Base-by-base conservation (phyloP, 1,140 invertebrate genomes). In the Drosophila chauvacae region DNA sequence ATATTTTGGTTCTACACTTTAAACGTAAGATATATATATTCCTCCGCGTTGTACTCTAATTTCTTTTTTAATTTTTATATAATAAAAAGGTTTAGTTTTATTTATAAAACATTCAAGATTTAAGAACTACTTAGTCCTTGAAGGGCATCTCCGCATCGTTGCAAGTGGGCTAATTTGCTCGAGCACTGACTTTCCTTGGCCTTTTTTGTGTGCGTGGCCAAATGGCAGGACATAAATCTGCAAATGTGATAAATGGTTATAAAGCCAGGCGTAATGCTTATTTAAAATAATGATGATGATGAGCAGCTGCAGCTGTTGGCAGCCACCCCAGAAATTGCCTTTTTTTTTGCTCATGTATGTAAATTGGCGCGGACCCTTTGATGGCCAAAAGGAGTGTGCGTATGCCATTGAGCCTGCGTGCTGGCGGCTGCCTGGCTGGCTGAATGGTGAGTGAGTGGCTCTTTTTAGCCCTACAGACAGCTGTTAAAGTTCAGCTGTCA, bases 281-380 rank as follows among this genome's bases (percentile, higher is more conserved):
- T 88, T 81, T 84, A 84, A 90, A 90, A 90, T 90, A 84, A 88
- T 88, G 85, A 88, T 88, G 84, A 90, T 88, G 84, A 90, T 75
- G 61, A 72, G 76, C 68, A 71, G 55, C 71, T 69, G 81, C 81
- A 48, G 37, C 50, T 56, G 42, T 30, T 42, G 11, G 11, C 50
- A 7, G 41, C 45, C 53, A 18, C 18, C 44, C 44, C 37, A 56
- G 53, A 39, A 56, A 56, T 56, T n/a, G 53, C 14, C 53, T 7
- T 39, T 55, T 28, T 20, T 28, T 56, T 47, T 53, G 56, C 44
- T 68, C 16, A 35, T 26, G 47, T 65, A 86, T 87, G 84, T 87
- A 88, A 84, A 88, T 88, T 59, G 50, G 61, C 64, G 20, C 26
- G 53, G 64, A 70, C 68, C 59, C 72, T 56, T 73, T 63, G 72